These are phyloP conservation scores for Acyrthosiphon pisum DNA, from an alignment of 1,140 invertebrate genomes.

Conservation along the genomic window DNA sequence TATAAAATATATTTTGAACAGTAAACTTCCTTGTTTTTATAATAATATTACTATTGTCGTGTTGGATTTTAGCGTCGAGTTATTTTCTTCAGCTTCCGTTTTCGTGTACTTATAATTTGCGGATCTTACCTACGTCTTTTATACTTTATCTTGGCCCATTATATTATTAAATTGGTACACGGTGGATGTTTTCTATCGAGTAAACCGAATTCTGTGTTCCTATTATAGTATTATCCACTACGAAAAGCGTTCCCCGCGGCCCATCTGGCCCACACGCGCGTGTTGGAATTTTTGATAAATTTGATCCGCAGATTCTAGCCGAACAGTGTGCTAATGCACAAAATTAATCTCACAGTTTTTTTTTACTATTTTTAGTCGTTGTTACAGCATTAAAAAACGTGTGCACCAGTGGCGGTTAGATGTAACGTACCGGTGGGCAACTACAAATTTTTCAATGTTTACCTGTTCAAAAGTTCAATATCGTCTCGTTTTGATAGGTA, in stretches of 20 bases:
- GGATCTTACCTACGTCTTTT: background rate
- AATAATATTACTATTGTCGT: background rate
- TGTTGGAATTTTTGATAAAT: background rate
- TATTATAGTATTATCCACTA: too few species aligned
- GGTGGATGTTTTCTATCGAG: background rate
- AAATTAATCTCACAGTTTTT: background rate
- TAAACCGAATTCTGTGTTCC: background rate
- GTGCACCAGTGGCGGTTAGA: too few species aligned
- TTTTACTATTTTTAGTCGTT: background rate
- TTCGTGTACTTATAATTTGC: background rate
- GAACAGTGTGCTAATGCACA: background rate
- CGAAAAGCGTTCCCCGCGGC: background rate
- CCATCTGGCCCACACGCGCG: background rate
- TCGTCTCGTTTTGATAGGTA: too few species aligned
- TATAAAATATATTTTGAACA: too few species aligned
- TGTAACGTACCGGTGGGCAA: too few species aligned
- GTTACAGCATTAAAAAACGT: background rate
- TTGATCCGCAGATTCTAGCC: background rate
- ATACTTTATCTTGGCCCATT: background rate
- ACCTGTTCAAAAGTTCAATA: too few species aligned
- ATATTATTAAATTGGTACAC: too few species aligned
- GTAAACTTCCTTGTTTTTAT: background rate
- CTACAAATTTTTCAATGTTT: too few species aligned
- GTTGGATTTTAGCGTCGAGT: background rate
- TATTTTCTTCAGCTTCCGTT: background rate